Evolutionary conservation across 2,113 vertebrate species (phyloP).

Genomic region (Circaetus gallicus): DNA sequence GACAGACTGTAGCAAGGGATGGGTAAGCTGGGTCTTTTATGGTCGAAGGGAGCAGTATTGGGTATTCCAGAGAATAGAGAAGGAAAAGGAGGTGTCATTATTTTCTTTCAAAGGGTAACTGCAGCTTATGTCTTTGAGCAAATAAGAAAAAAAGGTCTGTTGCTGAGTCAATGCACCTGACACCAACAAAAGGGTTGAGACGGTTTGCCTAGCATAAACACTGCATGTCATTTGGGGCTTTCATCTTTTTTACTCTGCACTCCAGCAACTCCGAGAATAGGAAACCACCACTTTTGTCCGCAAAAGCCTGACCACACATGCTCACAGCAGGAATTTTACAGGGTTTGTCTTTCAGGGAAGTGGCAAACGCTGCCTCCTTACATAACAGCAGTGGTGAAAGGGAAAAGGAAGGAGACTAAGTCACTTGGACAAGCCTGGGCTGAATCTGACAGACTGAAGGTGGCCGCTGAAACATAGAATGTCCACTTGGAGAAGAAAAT

Average conservation of each 20-base stretch:
- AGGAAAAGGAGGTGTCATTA: not conserved
- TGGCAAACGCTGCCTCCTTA: not conserved
- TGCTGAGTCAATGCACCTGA: not conserved
- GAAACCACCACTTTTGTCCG: slow-evolving; percentile 20
- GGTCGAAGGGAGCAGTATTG: not conserved
- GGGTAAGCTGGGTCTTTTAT: not conserved
- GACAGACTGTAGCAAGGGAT: not conserved
- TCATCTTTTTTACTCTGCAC: not conserved
- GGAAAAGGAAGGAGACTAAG: not conserved
- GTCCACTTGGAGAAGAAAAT: not conserved
- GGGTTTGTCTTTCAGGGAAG: not conserved
- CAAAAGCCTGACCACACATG: slow-evolving; percentile 11
- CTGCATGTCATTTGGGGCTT: not conserved
- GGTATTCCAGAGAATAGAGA: not conserved
- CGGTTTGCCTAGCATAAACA: not conserved
- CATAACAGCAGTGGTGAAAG: not conserved
- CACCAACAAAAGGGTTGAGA: not conserved
- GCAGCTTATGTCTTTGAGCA: not conserved
- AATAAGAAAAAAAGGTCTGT: not conserved
- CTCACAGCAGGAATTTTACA: not conserved
- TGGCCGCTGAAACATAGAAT: not conserved
- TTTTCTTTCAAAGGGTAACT: not conserved
- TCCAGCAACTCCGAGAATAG: slow-evolving; percentile 1
- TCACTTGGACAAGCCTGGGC: not conserved
- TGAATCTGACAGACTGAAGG: not conserved